Evolutionary conservation across 1,140 invertebrate species (phyloP).

Genomic region (Ceratosolen solmsi): DNA sequence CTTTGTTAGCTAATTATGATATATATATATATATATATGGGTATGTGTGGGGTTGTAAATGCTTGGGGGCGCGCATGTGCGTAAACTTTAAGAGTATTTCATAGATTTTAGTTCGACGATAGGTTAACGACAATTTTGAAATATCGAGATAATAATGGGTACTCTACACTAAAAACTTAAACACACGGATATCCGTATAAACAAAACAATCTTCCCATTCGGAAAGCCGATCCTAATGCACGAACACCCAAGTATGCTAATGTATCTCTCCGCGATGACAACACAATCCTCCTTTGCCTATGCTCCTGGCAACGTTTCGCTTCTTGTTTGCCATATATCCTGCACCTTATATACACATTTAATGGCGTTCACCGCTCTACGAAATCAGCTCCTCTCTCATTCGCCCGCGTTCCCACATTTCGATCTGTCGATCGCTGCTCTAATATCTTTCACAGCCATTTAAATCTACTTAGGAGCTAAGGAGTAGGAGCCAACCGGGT

Average conservation of each 20-base stretch:
- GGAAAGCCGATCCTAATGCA: not conserved
- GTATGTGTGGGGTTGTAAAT: no score
- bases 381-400: constrained; percentile 35
- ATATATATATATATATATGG: no score
- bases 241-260: constrained; percentile 52
- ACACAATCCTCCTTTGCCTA: not conserved
- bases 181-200: no score
- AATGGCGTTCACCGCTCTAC: constrained; percentile 30
- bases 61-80: no score
- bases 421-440: not conserved
- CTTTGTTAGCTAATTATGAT: no score
- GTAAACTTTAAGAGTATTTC: no score
- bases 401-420: not conserved
- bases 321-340: not conserved
- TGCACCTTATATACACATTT: constrained; percentile 31
- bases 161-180: no score
- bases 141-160: no score
- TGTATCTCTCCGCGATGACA: not conserved
- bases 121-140: no score
- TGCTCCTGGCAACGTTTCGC: not conserved
- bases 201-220: not conserved
- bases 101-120: no score
- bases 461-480: constrained; percentile 36
- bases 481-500: not conserved
- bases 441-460: constrained; percentile 1